Conservation (phyloP, 2,113 vertebrate species). For the Acanthisitta chloris region DNA sequence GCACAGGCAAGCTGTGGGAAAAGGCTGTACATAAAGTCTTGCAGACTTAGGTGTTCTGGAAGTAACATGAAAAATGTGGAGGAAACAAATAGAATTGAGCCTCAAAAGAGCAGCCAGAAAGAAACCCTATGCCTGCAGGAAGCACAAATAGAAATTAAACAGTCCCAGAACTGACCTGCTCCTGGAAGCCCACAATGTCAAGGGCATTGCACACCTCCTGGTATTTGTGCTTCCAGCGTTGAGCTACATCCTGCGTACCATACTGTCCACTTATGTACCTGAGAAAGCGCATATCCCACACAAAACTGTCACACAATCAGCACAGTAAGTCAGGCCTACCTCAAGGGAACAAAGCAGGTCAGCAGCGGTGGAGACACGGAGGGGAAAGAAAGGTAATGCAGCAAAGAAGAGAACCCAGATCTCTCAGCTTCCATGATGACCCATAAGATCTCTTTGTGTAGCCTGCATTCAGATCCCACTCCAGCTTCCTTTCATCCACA, state of each 20-base stretch:
- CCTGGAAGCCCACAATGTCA: constrained; percentile 81
- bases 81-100: neutral
- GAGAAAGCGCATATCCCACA: constrained; percentile 9
- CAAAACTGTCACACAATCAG: neutral
- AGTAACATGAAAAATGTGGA: neutral
- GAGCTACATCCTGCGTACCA: constrained; percentile 47
- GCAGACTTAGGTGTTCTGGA: neutral
- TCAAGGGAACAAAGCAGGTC: neutral
- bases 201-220: constrained; percentile 76
- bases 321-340: neutral
- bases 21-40: neutral
- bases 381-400: neutral
- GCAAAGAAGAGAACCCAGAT: neutral
- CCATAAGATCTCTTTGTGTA: neutral
- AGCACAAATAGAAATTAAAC: neutral
- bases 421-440: neutral
- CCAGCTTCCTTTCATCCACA: neutral
- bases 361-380: neutral
- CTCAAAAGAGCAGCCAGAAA: neutral
- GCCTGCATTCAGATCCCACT: neutral
- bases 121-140: neutral
- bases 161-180: constrained; percentile 67
- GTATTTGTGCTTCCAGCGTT: constrained; percentile 71
- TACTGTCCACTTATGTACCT: constrained; percentile 74
- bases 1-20: neutral